Percentiles rank a stretch among this genome's conserved stretches.
phyloP scores from a whole-genome alignment of 2,113 vertebrate genomes.

The Vicugna pacos region DNA sequence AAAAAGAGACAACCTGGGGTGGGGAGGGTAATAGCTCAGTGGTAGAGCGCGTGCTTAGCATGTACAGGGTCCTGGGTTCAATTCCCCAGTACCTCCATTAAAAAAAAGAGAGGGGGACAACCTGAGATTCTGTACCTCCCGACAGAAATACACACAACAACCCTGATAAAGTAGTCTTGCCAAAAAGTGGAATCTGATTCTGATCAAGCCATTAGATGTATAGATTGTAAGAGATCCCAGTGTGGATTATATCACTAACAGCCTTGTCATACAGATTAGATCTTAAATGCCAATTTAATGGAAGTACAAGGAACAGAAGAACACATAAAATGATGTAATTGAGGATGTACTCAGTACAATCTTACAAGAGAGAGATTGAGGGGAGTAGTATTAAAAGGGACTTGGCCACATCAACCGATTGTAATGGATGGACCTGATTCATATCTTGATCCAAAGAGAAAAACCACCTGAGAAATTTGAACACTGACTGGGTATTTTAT shows the following conservation, averaged over 20 bases:
- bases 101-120: background rate
- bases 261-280: background rate
- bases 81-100: no score
- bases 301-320: background rate
- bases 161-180: background rate
- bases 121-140: background rate
- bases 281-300: background rate
- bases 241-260: rapidly evolving
- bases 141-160: background rate
- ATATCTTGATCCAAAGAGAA: background rate
- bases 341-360: background rate
- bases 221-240: background rate
- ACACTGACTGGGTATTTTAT: background rate
- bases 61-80: no score
- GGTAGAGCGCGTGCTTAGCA: no score
- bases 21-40: no score
- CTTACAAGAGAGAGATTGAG: background rate
- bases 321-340: background rate
- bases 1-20: background rate
- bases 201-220: background rate
- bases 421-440: background rate
- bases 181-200: background rate
- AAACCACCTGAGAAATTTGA: background rate
- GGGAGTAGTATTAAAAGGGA: background rate
- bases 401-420: background rate